A percentile compares a stretch with the other conserved stretches of the same genome.
These are phyloP conservation scores for Triplophysa siluroides DNA, from an alignment of 2,113 vertebrate genomes.

Conservation along the genomic window DNA sequence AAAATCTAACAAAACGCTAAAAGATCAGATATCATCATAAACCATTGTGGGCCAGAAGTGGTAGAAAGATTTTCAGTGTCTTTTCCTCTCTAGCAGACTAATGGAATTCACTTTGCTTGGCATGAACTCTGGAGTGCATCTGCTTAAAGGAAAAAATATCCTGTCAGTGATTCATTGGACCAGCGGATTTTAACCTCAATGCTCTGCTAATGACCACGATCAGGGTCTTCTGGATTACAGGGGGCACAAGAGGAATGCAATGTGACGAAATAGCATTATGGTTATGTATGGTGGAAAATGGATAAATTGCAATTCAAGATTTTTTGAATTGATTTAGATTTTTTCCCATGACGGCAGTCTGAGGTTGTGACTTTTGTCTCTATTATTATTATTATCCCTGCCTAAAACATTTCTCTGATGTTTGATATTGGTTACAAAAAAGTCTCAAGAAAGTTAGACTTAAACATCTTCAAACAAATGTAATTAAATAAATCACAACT, in stretches of 20 bases:
- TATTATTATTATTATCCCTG: too few relatives aligned
- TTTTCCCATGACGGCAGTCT: too few relatives aligned
- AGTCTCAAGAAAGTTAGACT: too few relatives aligned
- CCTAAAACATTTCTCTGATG: too few relatives aligned
- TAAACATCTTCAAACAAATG: too few relatives aligned
- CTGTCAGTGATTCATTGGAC: constrained; percentile 16
- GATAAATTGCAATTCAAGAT: too few relatives aligned
- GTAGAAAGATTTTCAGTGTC: constrained; percentile 17
- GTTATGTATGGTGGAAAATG: not conserved
- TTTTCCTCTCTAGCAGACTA: constrained; percentile 34
- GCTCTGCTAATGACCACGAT: constrained; percentile 12
- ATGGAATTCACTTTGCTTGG: constrained; percentile 44
- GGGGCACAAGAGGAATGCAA: not conserved
- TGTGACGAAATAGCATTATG: constrained; percentile 18
- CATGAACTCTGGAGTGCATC: constrained; percentile 29
- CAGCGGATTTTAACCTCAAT: not conserved
- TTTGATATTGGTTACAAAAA: too few relatives aligned
- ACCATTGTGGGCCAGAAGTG: not conserved
- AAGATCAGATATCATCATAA: constrained; percentile 1
- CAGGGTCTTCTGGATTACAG: not conserved
- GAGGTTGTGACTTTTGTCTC: too few relatives aligned
- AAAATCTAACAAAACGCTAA: not conserved
- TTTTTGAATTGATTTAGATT: too few relatives aligned
- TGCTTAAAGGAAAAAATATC: constrained; percentile 30
- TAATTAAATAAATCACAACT: too few relatives aligned